Evolutionary conservation across 2,888 invertebrate species (phyloP).

Genomic region (Trisateles emortualis): DNA sequence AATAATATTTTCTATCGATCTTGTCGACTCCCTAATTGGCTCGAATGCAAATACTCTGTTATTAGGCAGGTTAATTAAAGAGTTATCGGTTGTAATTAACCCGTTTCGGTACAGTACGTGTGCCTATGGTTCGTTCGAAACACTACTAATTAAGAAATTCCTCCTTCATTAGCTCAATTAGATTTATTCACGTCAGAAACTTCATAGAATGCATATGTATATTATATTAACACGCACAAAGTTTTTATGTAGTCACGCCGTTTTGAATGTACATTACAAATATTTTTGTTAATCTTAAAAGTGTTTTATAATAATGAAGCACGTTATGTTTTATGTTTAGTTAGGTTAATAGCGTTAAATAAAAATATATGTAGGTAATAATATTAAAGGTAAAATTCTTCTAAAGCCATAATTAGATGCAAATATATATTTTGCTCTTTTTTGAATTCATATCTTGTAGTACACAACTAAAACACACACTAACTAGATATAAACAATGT

Average conservation of each 20-base stretch:
- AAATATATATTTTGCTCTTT: no score
- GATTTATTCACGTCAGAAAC: slow-evolving; percentile 74
- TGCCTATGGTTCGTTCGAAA: slow-evolving; percentile 77
- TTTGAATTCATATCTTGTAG: no score
- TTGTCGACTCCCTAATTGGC: slow-evolving; percentile 72
- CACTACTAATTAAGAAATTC: slow-evolving; percentile 85
- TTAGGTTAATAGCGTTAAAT: slow-evolving; percentile 3
- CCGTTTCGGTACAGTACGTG: slow-evolving; percentile 81
- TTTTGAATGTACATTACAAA: slow-evolving; percentile 30
- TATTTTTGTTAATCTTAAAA: slow-evolving; percentile 45
- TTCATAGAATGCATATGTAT: slow-evolving; percentile 54
- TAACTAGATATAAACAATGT: no score
- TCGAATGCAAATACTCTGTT: slow-evolving; percentile 83
- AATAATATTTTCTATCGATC: slow-evolving; percentile 69
- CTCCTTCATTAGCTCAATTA: slow-evolving; percentile 84
- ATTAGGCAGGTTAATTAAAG: slow-evolving; percentile 86
- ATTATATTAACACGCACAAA: slow-evolving; percentile 42
- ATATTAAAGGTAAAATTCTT: no score
- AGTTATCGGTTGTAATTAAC: slow-evolving; percentile 84
- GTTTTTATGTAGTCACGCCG: slow-evolving; percentile 32
- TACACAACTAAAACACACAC: no score
- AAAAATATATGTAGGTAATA: background rate
- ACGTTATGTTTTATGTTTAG: slow-evolving; percentile 5
- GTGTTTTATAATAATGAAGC: slow-evolving; percentile 28
- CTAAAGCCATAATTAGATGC: no score